Conservation (phyloP, 2,113 vertebrate species). For the Vombatus ursinus region DNA sequence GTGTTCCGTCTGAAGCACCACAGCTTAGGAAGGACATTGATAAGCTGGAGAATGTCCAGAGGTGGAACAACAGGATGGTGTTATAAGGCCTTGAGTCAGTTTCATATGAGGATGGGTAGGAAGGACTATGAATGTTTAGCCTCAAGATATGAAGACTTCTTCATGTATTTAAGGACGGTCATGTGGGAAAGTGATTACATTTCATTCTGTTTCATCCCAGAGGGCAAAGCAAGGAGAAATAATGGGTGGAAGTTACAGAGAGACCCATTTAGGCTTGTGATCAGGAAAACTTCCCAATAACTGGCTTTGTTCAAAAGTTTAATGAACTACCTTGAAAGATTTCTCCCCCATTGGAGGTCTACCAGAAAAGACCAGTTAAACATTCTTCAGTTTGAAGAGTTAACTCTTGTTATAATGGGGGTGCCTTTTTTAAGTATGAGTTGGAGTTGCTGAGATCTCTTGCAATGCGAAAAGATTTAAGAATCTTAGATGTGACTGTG, state of each 20-base stretch:
- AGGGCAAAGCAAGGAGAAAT: background rate
- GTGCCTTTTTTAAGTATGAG: background rate
- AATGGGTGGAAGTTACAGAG: background rate
- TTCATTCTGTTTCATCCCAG: background rate
- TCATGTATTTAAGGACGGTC: background rate
- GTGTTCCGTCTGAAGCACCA: background rate
- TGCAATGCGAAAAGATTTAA: background rate
- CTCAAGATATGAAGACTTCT: background rate
- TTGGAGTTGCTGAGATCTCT: background rate
- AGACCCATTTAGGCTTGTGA: background rate
- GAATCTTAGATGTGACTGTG: background rate
- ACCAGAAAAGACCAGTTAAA: background rate
- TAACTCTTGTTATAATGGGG: background rate
- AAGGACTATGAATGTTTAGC: background rate
- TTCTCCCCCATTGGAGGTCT: background rate
- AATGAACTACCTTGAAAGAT: background rate
- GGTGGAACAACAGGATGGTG: background rate
- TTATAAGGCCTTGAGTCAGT: background rate
- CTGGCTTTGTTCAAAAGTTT: background rate
- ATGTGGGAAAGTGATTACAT: background rate
- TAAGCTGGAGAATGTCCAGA: background rate
- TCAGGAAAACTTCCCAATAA: background rate
- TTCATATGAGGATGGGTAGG: background rate
- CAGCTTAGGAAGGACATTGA: background rate
- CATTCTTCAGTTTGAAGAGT: no score